Percentiles rank a stretch among this genome's conserved stretches.
phyloP scores from a whole-genome alignment of 2,888 invertebrate genomes.

The Neocrepidodera transversa region DNA sequence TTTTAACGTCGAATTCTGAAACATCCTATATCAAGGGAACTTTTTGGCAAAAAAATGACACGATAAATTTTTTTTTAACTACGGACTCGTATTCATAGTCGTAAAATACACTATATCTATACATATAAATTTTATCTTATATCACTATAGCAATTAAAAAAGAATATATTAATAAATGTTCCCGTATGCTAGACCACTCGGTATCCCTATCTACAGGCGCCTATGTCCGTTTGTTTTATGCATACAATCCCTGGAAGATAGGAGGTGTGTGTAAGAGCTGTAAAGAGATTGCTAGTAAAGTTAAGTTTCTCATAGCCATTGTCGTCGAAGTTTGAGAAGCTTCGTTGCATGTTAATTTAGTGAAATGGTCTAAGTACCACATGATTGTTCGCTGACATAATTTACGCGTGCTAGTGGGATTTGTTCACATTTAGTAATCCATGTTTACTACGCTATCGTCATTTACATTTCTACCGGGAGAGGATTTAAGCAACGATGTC shows the following conservation, averaged over 20 bases:
- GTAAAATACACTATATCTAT: too few species aligned
- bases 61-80: too few species aligned
- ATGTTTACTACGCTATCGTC: constrained; percentile 52
- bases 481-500: constrained; percentile 49
- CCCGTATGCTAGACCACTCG: too few species aligned
- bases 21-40: too few species aligned
- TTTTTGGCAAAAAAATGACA: too few species aligned
- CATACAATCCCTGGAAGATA: neutral
- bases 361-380: constrained; percentile 58
- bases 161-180: too few species aligned
- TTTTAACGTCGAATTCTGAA: too few species aligned
- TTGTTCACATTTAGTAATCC: constrained; percentile 55
- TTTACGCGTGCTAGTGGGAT: constrained; percentile 59
- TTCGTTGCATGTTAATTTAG: constrained; percentile 56
- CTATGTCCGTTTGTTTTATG: neutral
- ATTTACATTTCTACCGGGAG: constrained; percentile 52
- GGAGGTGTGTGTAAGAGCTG: constrained; percentile 15
- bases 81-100: too few species aligned
- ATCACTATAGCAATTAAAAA: too few species aligned
- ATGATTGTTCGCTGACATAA: constrained; percentile 61
- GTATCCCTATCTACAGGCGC: too few species aligned
- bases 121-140: too few species aligned
- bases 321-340: constrained; percentile 54
- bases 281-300: constrained; percentile 56
- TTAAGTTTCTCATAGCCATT: constrained; percentile 56